Percentiles rank a stretch among this genome's conserved stretches.
Conservation (phyloP, 2,113 vertebrate genomes). For the Kryptolebias marmoratus region DNA sequence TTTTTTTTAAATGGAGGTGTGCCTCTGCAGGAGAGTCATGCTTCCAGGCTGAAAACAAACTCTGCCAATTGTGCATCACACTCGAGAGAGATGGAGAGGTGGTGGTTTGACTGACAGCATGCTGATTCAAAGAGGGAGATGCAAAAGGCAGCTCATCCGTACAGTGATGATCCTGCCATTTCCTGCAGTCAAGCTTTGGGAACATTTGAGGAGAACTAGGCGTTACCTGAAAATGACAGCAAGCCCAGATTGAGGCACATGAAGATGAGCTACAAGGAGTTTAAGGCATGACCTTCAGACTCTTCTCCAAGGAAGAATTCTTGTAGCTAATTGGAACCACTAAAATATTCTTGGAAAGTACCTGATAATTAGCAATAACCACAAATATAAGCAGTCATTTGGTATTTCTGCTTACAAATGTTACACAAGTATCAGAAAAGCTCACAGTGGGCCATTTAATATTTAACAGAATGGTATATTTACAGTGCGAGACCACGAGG, state of each 20-base stretch:
- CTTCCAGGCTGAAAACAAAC: slow-evolving; percentile 50
- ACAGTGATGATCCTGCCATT: slow-evolving; percentile 3
- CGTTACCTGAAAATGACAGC: neutral
- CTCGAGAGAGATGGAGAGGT: slow-evolving; percentile 19
- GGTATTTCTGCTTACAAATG: slow-evolving; percentile 1
- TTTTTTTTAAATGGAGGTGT: slow-evolving; percentile 5
- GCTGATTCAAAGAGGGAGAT: slow-evolving; percentile 49
- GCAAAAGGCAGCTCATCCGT: slow-evolving; percentile 10
- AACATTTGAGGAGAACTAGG: slow-evolving; percentile 2
- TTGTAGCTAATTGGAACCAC: slow-evolving; percentile 15
- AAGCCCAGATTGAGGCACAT: neutral
- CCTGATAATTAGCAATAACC: neutral
- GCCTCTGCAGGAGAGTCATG: slow-evolving; percentile 32
- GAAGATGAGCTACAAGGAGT: neutral
- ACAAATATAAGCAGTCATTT: neutral
- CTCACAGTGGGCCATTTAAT: slow-evolving; percentile 39
- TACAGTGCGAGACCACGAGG: slow-evolving; percentile 41
- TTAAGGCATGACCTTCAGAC: neutral
- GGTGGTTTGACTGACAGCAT: slow-evolving; percentile 41
- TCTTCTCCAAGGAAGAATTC: neutral
- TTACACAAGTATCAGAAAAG: slow-evolving; percentile 8
- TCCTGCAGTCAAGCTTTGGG: slow-evolving; percentile 20
- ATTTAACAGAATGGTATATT: slow-evolving; percentile 59
- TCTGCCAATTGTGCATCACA: slow-evolving; percentile 25
- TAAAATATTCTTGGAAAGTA: slow-evolving; percentile 19